A percentile compares a stretch with the other conserved stretches of the same genome.
phyloP scores from a whole-genome alignment of 2,113 vertebrate species.

The Cyphomyrus plagiostoma region DNA sequence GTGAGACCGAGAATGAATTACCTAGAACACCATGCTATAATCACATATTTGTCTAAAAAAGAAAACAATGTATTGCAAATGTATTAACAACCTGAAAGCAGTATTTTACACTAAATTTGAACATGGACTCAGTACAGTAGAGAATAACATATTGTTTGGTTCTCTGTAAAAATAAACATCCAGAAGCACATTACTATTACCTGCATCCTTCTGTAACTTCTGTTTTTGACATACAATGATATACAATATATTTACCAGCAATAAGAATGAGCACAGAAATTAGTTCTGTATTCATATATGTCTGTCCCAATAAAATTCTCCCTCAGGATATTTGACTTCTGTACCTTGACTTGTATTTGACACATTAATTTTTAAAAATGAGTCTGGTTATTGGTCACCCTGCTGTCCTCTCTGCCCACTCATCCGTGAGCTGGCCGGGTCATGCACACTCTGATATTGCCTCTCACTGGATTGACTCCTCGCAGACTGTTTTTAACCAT shows the following conservation, averaged over 20 bases:
- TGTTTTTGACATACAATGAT: not conserved
- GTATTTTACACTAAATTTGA: not conserved
- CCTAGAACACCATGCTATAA: not conserved
- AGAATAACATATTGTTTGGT: not conserved
- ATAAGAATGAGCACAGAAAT: not conserved
- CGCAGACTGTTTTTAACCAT: not conserved
- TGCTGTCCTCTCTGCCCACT: not conserved
- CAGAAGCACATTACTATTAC: not conserved
- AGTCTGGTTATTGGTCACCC: not conserved
- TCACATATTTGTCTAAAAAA: not conserved
- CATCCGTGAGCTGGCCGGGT: not conserved
- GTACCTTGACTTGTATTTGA: not conserved
- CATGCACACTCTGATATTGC: not conserved
- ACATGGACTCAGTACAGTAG: not conserved
- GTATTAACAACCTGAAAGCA: not conserved
- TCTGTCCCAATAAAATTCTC: not conserved
- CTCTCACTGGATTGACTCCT: not conserved
- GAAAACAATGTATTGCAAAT: not conserved
- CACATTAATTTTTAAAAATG: not conserved
- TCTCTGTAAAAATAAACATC: not conserved
- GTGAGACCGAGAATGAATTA: not conserved
- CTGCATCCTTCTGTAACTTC: not conserved
- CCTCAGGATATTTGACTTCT: not conserved
- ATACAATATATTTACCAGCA: not conserved
- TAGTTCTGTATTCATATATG: not conserved